Base-by-base conservation (phyloP, 2,888 invertebrate species). In the Plutella xylostella region DNA sequence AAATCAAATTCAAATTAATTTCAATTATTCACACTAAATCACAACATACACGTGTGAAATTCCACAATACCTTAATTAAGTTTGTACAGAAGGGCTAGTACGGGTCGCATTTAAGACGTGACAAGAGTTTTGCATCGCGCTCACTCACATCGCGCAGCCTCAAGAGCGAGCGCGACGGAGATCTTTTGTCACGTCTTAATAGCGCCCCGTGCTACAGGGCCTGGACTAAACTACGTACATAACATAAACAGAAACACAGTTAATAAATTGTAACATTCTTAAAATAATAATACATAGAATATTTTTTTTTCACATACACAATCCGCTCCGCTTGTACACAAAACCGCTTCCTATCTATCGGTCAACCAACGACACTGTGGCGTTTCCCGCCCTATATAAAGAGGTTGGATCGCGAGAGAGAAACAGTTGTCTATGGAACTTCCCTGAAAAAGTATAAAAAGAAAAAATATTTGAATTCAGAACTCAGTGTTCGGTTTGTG, bases 381-480 rank as follows among this genome's bases (percentile, higher is more conserved):
- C 31, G 21, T 42, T 34, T 20, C 42, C 42, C 33, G 21, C 42
- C 42, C 42, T 43, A 34, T 43, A 43, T 43, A 43, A 43, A 34
- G 42, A 33, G 34, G 34, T 33, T 20, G 14, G 34, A 15, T 7
- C 20, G 12, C n/a, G 4, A 6, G 2, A 19, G 21, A 17, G 9
- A n/a, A 43, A 21, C 42, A 43, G 42, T 43, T 34, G 42, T 4
- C 21, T 21, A 14, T 19, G n/a, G 7, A 31, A 19, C 31, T 11
- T 33, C 22, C 22, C 14, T 25, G 6, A 40, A 25, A 25, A 40
- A 40, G 15, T 15, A 40, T 2, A 22, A 40, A 40, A 9, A 20
- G 22, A 14, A 40, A 40, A 25, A 40, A 25, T 37, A 15, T 17
- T 4, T 15, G 17, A 34, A 34, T 34, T 34, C 15, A 3, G n/a